These are phyloP conservation scores for Achroia grisella DNA, from an alignment of 1,140 invertebrate genomes.

Conservation along the genomic window DNA sequence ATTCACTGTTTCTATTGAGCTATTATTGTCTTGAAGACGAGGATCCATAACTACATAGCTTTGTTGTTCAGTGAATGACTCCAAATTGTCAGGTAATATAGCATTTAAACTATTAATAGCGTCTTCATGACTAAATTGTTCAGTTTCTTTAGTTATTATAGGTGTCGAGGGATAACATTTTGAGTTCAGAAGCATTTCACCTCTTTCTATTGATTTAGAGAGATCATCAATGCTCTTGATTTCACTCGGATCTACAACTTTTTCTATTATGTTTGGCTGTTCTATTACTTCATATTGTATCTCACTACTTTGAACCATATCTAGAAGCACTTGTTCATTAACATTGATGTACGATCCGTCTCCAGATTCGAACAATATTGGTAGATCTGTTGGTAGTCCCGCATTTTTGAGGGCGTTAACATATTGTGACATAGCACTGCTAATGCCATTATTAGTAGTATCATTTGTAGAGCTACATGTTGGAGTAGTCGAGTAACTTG, in stretches of 20 bases:
- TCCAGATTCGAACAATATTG: slow-evolving; percentile 73
- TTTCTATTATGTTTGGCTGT: slow-evolving; percentile 67
- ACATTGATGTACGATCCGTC: slow-evolving; percentile 74
- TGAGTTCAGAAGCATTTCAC: slow-evolving; percentile 48
- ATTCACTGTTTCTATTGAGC: slow-evolving; percentile 39
- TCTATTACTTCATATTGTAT: slow-evolving; percentile 74
- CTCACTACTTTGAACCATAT: slow-evolving; percentile 72
- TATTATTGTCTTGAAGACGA: slow-evolving; percentile 33
- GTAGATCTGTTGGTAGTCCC: slow-evolving; percentile 72
- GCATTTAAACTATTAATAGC: slow-evolving; percentile 53
- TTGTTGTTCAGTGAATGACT: slow-evolving; percentile 52
- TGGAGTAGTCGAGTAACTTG: slow-evolving; percentile 33
- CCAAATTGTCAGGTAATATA: slow-evolving; percentile 57
- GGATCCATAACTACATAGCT: slow-evolving; percentile 51
- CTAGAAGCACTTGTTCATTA: slow-evolving; percentile 73
- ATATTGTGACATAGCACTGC: slow-evolving; percentile 66
- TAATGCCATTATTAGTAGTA: slow-evolving; percentile 26
- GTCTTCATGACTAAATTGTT: slow-evolving; percentile 37
- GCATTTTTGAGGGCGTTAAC: slow-evolving; percentile 73
- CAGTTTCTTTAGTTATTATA: slow-evolving; percentile 35
- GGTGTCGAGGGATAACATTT: slow-evolving; percentile 26
- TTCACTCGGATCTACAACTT: slow-evolving; percentile 60
- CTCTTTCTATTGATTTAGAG: slow-evolving; percentile 63
- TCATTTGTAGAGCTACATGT: slow-evolving; percentile 23
- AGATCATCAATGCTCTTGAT: slow-evolving; percentile 69